These are phyloP conservation scores for Ciona savignyi DNA, from an alignment of 23 tunicate genomes.

Conservation along the genomic window DNA sequence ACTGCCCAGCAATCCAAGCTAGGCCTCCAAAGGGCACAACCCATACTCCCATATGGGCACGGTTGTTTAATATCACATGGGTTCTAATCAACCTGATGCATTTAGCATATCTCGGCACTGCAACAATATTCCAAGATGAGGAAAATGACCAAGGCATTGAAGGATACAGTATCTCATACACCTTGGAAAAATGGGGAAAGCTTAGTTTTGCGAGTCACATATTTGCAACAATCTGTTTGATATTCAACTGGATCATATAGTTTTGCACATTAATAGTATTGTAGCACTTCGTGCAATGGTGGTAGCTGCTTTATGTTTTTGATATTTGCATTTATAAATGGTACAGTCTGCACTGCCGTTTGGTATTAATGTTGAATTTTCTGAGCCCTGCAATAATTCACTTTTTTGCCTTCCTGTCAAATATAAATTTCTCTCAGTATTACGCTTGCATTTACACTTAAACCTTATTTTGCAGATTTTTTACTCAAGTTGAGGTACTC, in stretches of 20 bases:
- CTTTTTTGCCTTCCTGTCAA: no score
- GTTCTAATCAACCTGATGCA: conserved; percentile 76
- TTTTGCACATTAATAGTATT: no score
- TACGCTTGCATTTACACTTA: no score
- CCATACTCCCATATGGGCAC: conserved; percentile 48
- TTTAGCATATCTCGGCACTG: conserved; percentile 72
- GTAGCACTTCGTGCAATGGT: no score
- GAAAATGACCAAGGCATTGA: conserved; percentile 13
- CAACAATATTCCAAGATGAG: conserved; percentile 34
- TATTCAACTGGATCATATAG: neutral
- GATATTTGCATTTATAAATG: no score
- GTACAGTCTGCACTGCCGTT: no score
- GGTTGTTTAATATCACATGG: conserved; percentile 59
- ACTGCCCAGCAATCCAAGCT: conserved; percentile 62
- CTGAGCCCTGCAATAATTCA: no score
- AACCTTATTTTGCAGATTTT: no score
- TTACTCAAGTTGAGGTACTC: no score
- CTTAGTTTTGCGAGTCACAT: conserved; percentile 58
- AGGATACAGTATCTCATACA: conserved; percentile 42
- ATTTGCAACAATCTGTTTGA: conserved; percentile 53
- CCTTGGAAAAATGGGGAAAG: conserved; percentile 61
- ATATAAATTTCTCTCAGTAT: no score
- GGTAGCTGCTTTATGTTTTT: no score
- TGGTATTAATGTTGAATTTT: no score
- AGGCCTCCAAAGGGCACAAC: conserved; percentile 17